Percentiles rank a stretch among this genome's conserved stretches.
These are phyloP conservation scores for Poecilia velifera DNA, from an alignment of 2,797 vertebrate species.

Conservation along the genomic window DNA sequence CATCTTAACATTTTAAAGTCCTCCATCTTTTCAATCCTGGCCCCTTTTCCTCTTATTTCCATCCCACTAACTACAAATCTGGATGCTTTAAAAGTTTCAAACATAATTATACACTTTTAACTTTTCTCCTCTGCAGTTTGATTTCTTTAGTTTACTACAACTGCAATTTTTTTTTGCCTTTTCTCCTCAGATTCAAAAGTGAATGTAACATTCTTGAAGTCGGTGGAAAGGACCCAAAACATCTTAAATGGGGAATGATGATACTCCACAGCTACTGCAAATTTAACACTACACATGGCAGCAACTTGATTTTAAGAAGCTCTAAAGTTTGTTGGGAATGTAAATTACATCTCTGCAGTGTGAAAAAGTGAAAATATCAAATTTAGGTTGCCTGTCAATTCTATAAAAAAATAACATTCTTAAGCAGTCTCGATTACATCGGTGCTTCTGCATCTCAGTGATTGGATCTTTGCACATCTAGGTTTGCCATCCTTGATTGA, in stretches of 20 bases:
- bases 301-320: background rate
- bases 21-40: background rate
- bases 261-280: background rate
- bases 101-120: background rate
- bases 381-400: background rate
- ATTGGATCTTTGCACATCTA: background rate
- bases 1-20: background rate
- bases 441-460: background rate
- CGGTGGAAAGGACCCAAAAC: background rate
- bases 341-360: background rate
- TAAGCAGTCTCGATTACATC: background rate
- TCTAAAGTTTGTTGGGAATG: background rate
- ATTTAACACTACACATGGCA: background rate
- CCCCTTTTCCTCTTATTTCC: background rate
- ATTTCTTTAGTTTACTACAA: background rate
- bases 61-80: background rate
- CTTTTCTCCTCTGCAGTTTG: background rate
- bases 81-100: background rate
- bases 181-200: background rate
- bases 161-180: background rate
- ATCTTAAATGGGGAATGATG: background rate
- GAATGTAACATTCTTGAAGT: background rate
- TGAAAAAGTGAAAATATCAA: background rate
- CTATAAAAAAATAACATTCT: background rate
- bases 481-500: background rate